These are phyloP conservation scores for Apotomis betuletana DNA, from an alignment of 2,888 invertebrate genomes.

Conservation along the genomic window DNA sequence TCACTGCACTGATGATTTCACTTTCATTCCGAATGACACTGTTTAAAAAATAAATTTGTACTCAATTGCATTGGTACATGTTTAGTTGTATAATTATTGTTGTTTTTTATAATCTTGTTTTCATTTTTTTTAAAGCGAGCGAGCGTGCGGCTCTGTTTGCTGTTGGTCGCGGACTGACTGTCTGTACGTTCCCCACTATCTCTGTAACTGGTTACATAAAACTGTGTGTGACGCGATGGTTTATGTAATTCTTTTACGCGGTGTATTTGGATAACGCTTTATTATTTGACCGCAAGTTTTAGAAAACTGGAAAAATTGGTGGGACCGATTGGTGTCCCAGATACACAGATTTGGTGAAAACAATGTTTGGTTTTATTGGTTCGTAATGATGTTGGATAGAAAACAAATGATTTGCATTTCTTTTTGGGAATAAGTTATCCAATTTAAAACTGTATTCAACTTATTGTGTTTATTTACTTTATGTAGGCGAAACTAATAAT, in stretches of 20 bases:
- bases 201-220: slow-evolving; percentile 54
- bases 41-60: slow-evolving; percentile 5
- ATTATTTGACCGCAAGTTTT: slow-evolving; percentile 39
- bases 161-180: slow-evolving; percentile 53
- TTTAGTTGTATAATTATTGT: slow-evolving; percentile 46
- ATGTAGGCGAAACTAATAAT: too few species aligned
- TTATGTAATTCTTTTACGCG: slow-evolving; percentile 51
- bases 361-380: not conserved
- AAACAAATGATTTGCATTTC: not conserved
- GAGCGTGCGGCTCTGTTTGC: slow-evolving; percentile 53
- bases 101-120: slow-evolving; percentile 48
- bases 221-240: slow-evolving; percentile 49
- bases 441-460: too few species aligned
- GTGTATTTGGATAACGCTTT: slow-evolving; percentile 35
- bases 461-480: too few species aligned
- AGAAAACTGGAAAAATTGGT: slow-evolving; percentile 36
- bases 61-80: slow-evolving; percentile 53
- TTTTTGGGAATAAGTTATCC: not conserved
- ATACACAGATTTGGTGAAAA: not conserved
- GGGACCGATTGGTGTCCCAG: not conserved
- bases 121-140: slow-evolving; percentile 54
- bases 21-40: slow-evolving; percentile 68
- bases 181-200: slow-evolving; percentile 38
- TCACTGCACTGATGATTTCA: slow-evolving; percentile 74
- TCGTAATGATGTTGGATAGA: too few species aligned